Conservation (phyloP, 2,113 vertebrate species). For the Tetraodon nigroviridis region DNA sequence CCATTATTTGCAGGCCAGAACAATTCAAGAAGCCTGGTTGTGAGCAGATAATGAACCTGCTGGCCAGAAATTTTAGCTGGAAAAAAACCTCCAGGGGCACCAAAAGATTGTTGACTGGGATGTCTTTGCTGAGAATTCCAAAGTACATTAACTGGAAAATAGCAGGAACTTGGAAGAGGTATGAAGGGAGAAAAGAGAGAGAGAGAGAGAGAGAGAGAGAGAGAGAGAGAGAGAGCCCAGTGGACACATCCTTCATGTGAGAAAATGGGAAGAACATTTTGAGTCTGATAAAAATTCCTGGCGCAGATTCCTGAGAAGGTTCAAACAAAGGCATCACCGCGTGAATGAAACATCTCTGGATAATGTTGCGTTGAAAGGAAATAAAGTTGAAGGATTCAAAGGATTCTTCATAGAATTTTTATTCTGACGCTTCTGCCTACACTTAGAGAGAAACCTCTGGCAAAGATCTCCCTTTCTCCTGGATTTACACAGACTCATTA, state of each 20-base stretch:
- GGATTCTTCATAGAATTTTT: constrained; percentile 2
- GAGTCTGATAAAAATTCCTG: neutral
- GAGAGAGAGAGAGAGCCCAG: neutral
- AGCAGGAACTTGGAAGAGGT: constrained; percentile 7
- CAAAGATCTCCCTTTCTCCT: constrained; percentile 10
- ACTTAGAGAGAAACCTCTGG: constrained; percentile 12
- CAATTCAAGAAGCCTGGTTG: neutral
- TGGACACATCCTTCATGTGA: neutral
- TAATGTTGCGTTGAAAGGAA: neutral
- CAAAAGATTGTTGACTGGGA: neutral
- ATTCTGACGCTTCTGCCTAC: neutral
- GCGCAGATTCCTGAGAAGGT: constrained; percentile 4
- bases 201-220: too few species aligned
- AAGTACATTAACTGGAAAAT: neutral
- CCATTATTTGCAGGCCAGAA: constrained; percentile 23
- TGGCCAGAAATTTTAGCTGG: neutral
- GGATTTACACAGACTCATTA: constrained; percentile 26
- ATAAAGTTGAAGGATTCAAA: neutral
- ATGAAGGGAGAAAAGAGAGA: too few species aligned
- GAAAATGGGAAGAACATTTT: neutral
- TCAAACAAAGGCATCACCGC: constrained; percentile 3
- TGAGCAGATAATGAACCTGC: neutral
- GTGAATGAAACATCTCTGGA: constrained; percentile 4
- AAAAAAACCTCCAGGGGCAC: neutral
- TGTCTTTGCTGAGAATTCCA: neutral